Evolutionary conservation across 2,113 vertebrate genomes (phyloP).

Genomic region (Ciconia stormi): DNA sequence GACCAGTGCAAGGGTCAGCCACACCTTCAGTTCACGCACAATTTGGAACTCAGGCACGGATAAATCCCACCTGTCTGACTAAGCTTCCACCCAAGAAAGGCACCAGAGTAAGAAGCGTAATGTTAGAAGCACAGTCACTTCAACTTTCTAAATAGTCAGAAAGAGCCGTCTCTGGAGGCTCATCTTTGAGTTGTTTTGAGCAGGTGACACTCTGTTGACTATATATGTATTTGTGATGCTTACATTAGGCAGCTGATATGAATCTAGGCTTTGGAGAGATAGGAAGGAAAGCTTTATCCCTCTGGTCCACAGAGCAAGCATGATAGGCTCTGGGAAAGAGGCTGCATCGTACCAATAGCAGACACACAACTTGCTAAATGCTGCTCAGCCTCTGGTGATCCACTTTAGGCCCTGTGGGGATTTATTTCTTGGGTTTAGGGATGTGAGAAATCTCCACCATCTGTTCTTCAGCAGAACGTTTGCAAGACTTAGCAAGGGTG

Average conservation of each 20-base stretch:
- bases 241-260: neutral
- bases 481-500: neutral
- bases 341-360: neutral
- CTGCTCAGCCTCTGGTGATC: neutral
- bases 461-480: neutral
- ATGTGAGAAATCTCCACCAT: neutral
- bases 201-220: neutral
- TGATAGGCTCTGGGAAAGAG: neutral
- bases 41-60: neutral
- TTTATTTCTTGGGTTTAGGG: neutral
- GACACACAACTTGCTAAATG: neutral
- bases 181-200: neutral
- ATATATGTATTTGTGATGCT: neutral
- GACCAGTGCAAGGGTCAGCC: neutral
- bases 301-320: neutral
- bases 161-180: neutral
- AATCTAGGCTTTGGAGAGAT: neutral
- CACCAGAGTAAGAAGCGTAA: neutral
- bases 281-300: neutral
- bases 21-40: neutral
- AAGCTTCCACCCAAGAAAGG: neutral
- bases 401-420: neutral
- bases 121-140: neutral
- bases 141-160: neutral
- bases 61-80: neutral